Base-by-base conservation (phyloP, 2,797 vertebrate species). In the Acestrorhynchus altus region DNA sequence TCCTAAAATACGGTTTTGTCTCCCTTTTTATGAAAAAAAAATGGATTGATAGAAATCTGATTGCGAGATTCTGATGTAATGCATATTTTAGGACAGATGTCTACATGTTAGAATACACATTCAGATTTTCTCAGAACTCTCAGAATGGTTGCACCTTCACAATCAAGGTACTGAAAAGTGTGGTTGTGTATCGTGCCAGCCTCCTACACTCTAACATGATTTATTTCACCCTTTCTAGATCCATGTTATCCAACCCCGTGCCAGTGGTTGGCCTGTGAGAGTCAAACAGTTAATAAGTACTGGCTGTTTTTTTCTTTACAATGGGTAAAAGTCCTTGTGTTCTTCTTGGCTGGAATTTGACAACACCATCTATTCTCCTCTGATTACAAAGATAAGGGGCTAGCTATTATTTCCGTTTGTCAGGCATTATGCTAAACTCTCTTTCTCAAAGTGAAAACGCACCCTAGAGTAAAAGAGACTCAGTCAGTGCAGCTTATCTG, bases 281-380 rank as follows among this genome's bases (percentile, higher is more conserved):
- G 54, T 57, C 68, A 59, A 22, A 40, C 44, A 69, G 57, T 75
- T 75, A 80, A 75, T 75, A 80, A 64, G 35, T 15, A 47, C 20
- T 22, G n/a, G 24, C 60, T 76, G 51, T 70, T 66, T 71, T 35
- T 47, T 47, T 61, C 28, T 73, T 42, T 70, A 59, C 74, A 51
- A 46, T 77, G 79, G 72, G 26, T 76, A 83, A 83, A 85, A 77
- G 64, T 79, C 52, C 81, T 74, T 59, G 67, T 59, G 66, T 74
- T 73, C 74, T 76, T 72, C 74, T 76, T 57, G 57, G 72, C 72
- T 79, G 73, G 76, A 81, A 71, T 79, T 69, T 86, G 86, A 87
- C 86, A 86, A 76, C 74, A 79, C 85, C 83, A 85, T 87, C 84
- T 80, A 85, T 85, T 84, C 78, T 79, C 77, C 28, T 74, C 79